Evolutionary conservation across 2,888 invertebrate species (phyloP), one percentile per base, ranked within the genome.

Genomic region (Eupeodes latifasciatus): DNA sequence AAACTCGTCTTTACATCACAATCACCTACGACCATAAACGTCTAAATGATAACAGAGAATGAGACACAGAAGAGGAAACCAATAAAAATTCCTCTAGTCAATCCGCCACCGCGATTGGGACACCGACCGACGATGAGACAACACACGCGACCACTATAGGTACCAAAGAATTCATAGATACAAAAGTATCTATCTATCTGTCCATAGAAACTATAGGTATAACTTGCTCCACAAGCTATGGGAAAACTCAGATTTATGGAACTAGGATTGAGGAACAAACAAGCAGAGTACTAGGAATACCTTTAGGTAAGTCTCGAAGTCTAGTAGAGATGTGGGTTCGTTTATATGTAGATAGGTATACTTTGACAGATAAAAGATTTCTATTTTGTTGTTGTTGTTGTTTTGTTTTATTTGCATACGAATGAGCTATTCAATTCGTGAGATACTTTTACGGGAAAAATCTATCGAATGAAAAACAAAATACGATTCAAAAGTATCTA

Each of bases 11-110:
- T 72, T 59, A 71, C 66, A 49, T 51, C 49, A 49, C 66, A 61
- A 62, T 19, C 59, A 59, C 7, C 67, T 10, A 16, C 53, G 16
- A 9, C 40, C 16, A 74, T 59, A 61, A 57, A 72, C 80, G 47
- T 69, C 72, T 40, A 9, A 72, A 57, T 86, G 86, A 86, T 83
- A 83, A 79, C 79, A 87, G 57, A 64, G 72, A 81, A 51, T 12
- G 40, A 81, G 57, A 34, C 74, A 55, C 55, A 59, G 57, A 81
- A 59, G 34, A 69, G 19, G 36, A 57, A 36, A n/a, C 53, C 34
- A 76, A 61, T 51, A 57, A 62, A 72, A 81, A 72, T 77, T 81
- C 71, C 77, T 81, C 72, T 72, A 74, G 44, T 61, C 14, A 53
- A 61, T 40, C 66, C 61, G 44, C 47, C 51, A 59, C 44, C 47